Conservation (phyloP, 2,888 invertebrate genomes). For the Netelia melanura region DNA sequence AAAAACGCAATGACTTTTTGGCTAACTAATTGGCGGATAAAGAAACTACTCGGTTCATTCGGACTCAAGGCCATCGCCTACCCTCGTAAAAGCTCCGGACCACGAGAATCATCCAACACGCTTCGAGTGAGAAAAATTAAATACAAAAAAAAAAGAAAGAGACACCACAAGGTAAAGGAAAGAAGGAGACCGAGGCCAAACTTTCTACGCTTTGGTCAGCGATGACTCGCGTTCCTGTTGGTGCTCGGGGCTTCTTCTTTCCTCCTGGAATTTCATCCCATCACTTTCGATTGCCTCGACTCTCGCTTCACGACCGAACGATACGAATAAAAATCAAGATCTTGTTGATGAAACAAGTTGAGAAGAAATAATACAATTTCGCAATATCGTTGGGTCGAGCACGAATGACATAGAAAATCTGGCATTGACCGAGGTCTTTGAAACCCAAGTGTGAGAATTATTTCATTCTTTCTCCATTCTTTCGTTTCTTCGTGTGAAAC, state of each 20-base stretch:
- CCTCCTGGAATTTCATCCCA: conserved; percentile 41
- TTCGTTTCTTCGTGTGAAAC: conserved; percentile 15
- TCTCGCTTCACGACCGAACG: neutral
- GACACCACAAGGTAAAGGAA: neutral
- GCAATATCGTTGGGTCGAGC: too few relatives aligned
- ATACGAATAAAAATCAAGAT: neutral
- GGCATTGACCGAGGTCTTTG: conserved; percentile 77
- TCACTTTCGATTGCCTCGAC: conserved; percentile 48
- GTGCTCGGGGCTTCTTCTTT: conserved; percentile 1
- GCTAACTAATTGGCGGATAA: too few relatives aligned
- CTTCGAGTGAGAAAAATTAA: neutral
- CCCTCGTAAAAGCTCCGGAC: neutral
- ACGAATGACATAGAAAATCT: conserved; percentile 60
- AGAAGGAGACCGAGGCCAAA: conserved; percentile 5
- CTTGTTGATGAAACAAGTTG: neutral
- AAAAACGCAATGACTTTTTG: too few relatives aligned
- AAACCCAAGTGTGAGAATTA: conserved; percentile 11
- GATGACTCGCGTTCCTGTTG: conserved; percentile 6
- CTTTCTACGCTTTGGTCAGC: neutral
- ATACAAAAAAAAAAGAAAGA: neutral
- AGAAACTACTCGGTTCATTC: neutral
- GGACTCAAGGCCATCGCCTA: neutral
- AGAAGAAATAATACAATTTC: too few relatives aligned
- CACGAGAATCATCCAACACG: neutral
- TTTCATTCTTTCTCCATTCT: neutral